These are phyloP conservation scores for Holacanthus passer DNA, from an alignment of 2,113 vertebrate genomes.

Conservation along the genomic window DNA sequence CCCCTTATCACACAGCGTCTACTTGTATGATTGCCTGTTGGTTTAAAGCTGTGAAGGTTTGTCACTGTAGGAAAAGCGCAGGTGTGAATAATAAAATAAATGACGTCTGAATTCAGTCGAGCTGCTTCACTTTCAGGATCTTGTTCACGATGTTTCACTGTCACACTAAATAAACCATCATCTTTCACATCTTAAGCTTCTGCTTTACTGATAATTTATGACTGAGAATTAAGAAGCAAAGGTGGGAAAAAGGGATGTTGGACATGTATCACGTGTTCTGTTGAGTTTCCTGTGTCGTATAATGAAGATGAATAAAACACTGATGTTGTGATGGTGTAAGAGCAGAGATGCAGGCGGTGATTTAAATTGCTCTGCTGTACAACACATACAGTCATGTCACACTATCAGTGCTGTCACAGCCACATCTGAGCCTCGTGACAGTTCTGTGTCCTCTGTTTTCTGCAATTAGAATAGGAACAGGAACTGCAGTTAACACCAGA, in stretches of 20 bases:
- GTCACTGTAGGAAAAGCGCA: not conserved
- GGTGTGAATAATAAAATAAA: not conserved
- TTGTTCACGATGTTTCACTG: too few relatives aligned
- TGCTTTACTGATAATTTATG: not conserved
- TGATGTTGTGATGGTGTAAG: not conserved
- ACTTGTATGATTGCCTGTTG: not conserved
- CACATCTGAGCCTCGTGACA: not conserved
- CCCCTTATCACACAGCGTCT: too few relatives aligned
- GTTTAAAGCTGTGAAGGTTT: not conserved
- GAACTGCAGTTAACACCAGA: too few relatives aligned
- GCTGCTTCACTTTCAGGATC: too few relatives aligned
- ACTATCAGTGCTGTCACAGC: slow-evolving; percentile 10
- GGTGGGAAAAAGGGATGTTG: not conserved
- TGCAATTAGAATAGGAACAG: slow-evolving; percentile 29
- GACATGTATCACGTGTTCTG: not conserved
- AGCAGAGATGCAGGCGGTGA: slow-evolving; percentile 20
- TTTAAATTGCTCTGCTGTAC: slow-evolving; percentile 7
- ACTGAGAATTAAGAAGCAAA: not conserved
- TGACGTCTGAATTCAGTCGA: too few relatives aligned
- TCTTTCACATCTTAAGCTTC: too few relatives aligned
- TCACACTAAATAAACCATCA: too few relatives aligned
- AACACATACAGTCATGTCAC: not conserved
- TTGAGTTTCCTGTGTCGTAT: not conserved
- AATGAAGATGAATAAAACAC: not conserved
- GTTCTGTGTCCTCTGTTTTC: not conserved